Base-by-base conservation (phyloP, 1,140 invertebrate genomes). In the Cecropterus lyciades region DNA sequence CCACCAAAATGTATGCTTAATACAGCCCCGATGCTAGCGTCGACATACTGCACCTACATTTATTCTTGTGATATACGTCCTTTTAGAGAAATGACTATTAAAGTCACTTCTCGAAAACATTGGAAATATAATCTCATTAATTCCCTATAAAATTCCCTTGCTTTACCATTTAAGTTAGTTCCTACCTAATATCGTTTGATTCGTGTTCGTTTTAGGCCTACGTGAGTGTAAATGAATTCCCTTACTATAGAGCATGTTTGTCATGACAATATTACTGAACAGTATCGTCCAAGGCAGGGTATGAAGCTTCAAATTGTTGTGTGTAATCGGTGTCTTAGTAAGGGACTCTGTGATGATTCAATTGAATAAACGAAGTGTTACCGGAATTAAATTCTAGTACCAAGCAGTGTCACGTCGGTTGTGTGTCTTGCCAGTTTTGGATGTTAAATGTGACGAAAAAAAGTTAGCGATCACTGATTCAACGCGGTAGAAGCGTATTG, bases 271-370 rank as follows among this genome's bases (percentile, higher is more conserved):
- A 82, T 65, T 45, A 45, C 56, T 69, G 45, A 71, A 71, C 70
- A 75, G 65, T 80, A 80, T 79, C 66, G 71, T 69, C 60, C 70
- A 57, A 60, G 60, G 75, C 75, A 76, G 80, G 77, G 75, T 78
- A 78, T 73, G 69, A 70, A 57, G 56, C 65, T 70, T 68, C 51
- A 30, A 57, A 45, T 57, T 30, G 51, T 51, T 66, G 64, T 66
- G 20, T 67, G 65, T 66, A 65, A 69, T 68, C 65, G 49, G 56
- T 73, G 71, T 69, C 62, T 67, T 70, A 71, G 72, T 69, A 62
- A 69, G 67, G 71, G 69, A 60, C 60, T 66, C 27, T 48, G 52
- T 48, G 43, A 57, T 60, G 62, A 16, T 43, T 30, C 56, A 49
- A 56, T 53, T n/a, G n/a, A n/a, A 20, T 24, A 46, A 45, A n/a